Conservation (phyloP, 2,797 vertebrate genomes). For the Anas capensis region DNA sequence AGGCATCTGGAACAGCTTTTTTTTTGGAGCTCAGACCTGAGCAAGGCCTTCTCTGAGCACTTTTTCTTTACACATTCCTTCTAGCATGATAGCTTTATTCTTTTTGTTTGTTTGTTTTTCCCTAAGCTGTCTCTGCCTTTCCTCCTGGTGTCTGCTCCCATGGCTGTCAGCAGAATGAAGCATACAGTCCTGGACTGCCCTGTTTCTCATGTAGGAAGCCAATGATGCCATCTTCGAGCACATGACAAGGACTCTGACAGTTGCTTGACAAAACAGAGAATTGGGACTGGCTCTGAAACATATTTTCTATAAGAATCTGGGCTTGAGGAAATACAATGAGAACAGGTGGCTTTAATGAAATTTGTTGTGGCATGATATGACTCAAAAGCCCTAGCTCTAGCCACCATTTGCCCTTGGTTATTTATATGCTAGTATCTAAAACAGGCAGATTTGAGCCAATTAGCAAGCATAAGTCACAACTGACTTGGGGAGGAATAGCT, state of each 20-base stretch:
- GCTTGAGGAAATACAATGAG: neutral
- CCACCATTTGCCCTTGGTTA: neutral
- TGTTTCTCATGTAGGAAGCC: fast-evolving
- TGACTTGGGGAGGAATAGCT: neutral
- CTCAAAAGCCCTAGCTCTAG: neutral
- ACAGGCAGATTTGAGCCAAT: conserved; percentile 9
- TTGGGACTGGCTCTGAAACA: neutral
- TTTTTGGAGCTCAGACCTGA: neutral
- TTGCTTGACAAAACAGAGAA: neutral
- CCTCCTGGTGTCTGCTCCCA: fast-evolving
- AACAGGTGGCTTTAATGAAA: neutral
- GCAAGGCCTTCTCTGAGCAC: neutral
- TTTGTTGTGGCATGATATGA: neutral
- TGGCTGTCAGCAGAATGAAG: fast-evolving
- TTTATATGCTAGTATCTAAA: neutral
- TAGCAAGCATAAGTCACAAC: neutral
- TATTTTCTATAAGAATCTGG: neutral
- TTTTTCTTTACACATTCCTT: neutral
- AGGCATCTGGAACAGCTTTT: neutral
- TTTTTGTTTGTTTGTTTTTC: neutral
- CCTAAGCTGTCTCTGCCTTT: neutral
- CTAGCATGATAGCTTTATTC: neutral
- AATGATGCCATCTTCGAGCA: neutral
- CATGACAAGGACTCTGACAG: neutral
- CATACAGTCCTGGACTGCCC: neutral